Conservation (phyloP, 2,113 vertebrate species). For the Silurus asotus region DNA sequence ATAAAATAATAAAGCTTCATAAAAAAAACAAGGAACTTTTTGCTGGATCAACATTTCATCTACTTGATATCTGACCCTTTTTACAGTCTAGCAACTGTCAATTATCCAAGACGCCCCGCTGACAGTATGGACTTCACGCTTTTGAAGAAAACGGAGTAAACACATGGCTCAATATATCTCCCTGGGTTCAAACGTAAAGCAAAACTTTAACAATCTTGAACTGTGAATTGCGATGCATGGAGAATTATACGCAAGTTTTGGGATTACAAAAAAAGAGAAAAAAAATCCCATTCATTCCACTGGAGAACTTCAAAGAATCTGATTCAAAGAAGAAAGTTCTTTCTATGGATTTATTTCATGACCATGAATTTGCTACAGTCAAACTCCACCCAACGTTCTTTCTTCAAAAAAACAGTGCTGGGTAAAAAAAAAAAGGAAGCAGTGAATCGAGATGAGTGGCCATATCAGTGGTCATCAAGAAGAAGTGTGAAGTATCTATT, state of each 20-base stretch:
- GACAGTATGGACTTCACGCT: constrained; percentile 27
- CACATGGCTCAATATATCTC: constrained; percentile 51
- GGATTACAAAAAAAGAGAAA: neutral
- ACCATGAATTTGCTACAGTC: neutral
- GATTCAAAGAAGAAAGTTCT: neutral
- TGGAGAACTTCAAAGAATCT: neutral
- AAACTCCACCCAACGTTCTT: neutral
- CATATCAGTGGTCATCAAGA: constrained; percentile 52
- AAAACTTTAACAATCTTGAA: constrained; percentile 59
- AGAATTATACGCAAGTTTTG: constrained; percentile 36
- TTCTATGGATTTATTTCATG: constrained; percentile 13
- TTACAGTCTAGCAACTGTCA: constrained; percentile 20
- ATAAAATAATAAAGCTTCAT: neutral
- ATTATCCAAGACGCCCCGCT: constrained; percentile 25
- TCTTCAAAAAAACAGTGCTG: neutral
- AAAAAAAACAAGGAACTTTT: neutral
- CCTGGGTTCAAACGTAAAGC: constrained; percentile 54
- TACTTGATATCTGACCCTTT: constrained; percentile 20
- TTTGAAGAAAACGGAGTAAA: constrained; percentile 46
- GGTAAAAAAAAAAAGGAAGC: neutral
- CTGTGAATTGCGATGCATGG: constrained; percentile 61
- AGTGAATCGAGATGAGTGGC: constrained; percentile 36
- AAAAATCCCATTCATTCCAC: neutral
- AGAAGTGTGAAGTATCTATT: constrained; percentile 68
- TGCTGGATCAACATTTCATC: constrained; percentile 23